Evolutionary conservation across 2,888 invertebrate genomes (phyloP).

Genomic region (Lepidochitona cinerea): DNA sequence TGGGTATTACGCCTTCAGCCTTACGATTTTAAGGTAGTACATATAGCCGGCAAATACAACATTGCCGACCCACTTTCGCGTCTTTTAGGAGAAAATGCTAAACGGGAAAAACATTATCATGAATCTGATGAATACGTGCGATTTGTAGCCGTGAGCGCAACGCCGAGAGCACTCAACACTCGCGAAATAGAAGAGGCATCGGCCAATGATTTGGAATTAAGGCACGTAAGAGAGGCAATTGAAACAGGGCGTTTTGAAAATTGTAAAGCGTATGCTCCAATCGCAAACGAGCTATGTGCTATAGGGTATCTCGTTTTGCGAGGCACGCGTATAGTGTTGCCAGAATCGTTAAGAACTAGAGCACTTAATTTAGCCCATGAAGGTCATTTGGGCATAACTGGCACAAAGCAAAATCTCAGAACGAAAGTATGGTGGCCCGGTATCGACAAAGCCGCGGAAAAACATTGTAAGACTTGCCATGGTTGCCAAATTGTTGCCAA

Average conservation of each 20-base stretch:
- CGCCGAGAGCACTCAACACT: conserved; percentile 7
- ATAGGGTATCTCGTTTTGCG: conserved; percentile 31
- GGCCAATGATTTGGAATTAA: conserved; percentile 10
- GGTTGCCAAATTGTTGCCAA: too few species aligned
- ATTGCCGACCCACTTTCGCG: conserved; percentile 9
- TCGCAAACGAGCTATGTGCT: conserved; percentile 24
- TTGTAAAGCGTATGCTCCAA: neutral
- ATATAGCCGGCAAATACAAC: conserved; percentile 6
- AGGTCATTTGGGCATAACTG: conserved; percentile 23
- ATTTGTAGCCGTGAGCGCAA: conserved; percentile 1
- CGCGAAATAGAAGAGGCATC: conserved; percentile 10
- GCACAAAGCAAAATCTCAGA: conserved; percentile 25
- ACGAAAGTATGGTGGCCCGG: conserved; percentile 44
- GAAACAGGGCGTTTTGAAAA: conserved; percentile 4
- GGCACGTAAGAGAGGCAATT: conserved; percentile 6
- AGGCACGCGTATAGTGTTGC: conserved; percentile 34
- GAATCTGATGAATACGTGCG: neutral
- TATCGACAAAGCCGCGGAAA: conserved; percentile 28
- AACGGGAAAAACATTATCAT: too few species aligned
- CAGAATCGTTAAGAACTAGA: conserved; percentile 20
- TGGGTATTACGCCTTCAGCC: conserved; percentile 10
- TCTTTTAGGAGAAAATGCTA: neutral
- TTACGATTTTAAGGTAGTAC: neutral
- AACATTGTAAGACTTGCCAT: conserved; percentile 25
- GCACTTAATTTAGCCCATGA: too few species aligned